Conservation (phyloP, 1,140 invertebrate genomes). For the Asobara japonica region DNA sequence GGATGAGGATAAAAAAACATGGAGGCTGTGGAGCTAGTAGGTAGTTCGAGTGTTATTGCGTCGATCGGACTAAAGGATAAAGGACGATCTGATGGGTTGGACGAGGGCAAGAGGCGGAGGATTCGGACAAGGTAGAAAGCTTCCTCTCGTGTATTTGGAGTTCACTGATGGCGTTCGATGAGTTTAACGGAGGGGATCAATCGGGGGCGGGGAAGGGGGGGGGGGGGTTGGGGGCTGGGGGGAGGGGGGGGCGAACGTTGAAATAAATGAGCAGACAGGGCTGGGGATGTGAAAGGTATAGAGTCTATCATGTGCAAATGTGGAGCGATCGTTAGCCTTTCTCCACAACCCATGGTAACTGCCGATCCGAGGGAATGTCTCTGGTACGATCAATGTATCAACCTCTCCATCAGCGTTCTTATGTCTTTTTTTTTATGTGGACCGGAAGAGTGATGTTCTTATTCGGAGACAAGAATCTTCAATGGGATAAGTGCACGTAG, state of each 20-base stretch:
- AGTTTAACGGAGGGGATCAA: neutral
- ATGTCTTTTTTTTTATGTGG: no score
- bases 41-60: slow-evolving; percentile 17
- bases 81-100: neutral
- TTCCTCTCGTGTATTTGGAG: neutral
- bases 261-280: neutral
- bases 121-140: neutral
- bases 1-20: neutral
- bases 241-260: neutral
- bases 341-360: neutral
- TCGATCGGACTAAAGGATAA: slow-evolving; percentile 4
- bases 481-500: no score
- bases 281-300: neutral
- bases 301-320: slow-evolving; percentile 27
- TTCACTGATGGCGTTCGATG: slow-evolving; percentile 4
- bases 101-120: neutral
- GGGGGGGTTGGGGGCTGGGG: neutral
- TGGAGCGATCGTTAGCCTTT: slow-evolving; percentile 24
- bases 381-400: slow-evolving; percentile 7
- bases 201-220: neutral
- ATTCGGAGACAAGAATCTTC: no score
- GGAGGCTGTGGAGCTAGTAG: neutral
- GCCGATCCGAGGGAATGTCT: neutral
- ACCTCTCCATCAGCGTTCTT: neutral
- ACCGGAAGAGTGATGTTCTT: no score